Base-by-base conservation (phyloP, 2,888 invertebrate species). In the Imbricaverruca yamaguchii region DNA sequence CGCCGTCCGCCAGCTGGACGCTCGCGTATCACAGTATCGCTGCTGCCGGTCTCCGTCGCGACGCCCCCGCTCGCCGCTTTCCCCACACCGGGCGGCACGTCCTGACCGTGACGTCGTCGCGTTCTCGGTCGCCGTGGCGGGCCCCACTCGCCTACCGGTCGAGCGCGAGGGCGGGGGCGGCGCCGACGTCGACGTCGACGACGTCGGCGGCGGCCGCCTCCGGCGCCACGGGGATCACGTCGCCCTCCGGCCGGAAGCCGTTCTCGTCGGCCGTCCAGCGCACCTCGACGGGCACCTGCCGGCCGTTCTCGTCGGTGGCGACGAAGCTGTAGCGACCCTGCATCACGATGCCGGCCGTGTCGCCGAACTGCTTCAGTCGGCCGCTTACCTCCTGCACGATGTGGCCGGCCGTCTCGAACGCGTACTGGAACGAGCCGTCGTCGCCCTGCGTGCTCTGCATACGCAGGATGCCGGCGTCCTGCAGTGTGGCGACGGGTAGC, bases 171-270 rank as follows among this genome's bases (percentile, higher is more conserved):
- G 39, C 39, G 39, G 39, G 39, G 4, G 39, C 39, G 39, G 39
- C 1, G 39, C 39, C 39, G 39, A 39, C 39, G 39, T 39, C 39
- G 39, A 39, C 39, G 39, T 39, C 39, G 39, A 39, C 39, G 39
- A 39, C 4, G 39, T 39, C 39, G 39, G 39, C 59, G 59, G 59
- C 59, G 11, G 3, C 59, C 12, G 11, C 18, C 61, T 61, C 61
- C 8, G 80, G 61, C 25, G 81, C 78, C 53, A 23, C 67, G 18
- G 82, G 82, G 23, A 82, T 81, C 61, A 80, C 80, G 56, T 81
- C 82, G 56, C 81, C 80, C 55, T 80, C 80, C 12, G 82, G 81
- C 15, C 81, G 81, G 81, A 80, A 82, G n/a, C 82, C 82, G 65
- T 82, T 80, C 78, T 82, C 67, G 80, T 82, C 82, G 39, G 39